These are phyloP conservation scores for Echeneis naucrates DNA, from an alignment of 2,797 vertebrate genomes.

Conservation along the genomic window DNA sequence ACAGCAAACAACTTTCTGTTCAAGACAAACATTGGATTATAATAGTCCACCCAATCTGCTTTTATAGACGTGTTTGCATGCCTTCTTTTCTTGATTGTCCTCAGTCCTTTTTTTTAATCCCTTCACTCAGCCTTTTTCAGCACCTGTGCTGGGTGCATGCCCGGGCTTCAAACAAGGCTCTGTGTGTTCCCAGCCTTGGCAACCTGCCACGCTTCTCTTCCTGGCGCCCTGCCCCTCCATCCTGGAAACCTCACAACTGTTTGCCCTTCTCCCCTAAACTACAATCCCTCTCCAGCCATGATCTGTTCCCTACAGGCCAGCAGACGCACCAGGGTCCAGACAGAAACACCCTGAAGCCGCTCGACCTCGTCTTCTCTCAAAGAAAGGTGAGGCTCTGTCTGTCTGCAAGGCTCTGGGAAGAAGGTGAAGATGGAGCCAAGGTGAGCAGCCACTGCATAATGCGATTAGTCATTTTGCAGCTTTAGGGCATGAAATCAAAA, in stretches of 20 bases:
- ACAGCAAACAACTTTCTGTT: constrained; percentile 64
- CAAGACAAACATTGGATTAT: constrained; percentile 72
- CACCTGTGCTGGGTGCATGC: constrained; percentile 85
- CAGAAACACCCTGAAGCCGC: constrained; percentile 47
- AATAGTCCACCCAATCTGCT: constrained; percentile 62
- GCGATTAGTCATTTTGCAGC: constrained; percentile 72
- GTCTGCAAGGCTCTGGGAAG: constrained; percentile 31
- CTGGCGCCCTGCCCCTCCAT: constrained; percentile 76
- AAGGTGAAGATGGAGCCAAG: constrained; percentile 55
- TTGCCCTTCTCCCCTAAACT: constrained; percentile 69
- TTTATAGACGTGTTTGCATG: constrained; percentile 51
- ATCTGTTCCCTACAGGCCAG: constrained; percentile 40
- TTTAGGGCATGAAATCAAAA: constrained; percentile 75
- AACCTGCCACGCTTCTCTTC: constrained; percentile 71
- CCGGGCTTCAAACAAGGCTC: constrained; percentile 80
- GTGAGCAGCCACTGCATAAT: constrained; percentile 71
- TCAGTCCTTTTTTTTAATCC: constrained; percentile 21
- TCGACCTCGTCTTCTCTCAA: constrained; percentile 28
- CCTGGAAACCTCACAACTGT: constrained; percentile 83
- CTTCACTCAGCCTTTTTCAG: constrained; percentile 74
- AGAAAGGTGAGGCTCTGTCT: constrained; percentile 44
- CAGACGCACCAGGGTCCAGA: constrained; percentile 41
- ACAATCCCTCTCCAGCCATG: constrained; percentile 42
- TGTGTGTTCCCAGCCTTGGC: constrained; percentile 80
- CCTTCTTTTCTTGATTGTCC: constrained; percentile 56